phyloP scores from a whole-genome alignment of 2,888 invertebrate species.

The Dermolepida albohirtum region DNA sequence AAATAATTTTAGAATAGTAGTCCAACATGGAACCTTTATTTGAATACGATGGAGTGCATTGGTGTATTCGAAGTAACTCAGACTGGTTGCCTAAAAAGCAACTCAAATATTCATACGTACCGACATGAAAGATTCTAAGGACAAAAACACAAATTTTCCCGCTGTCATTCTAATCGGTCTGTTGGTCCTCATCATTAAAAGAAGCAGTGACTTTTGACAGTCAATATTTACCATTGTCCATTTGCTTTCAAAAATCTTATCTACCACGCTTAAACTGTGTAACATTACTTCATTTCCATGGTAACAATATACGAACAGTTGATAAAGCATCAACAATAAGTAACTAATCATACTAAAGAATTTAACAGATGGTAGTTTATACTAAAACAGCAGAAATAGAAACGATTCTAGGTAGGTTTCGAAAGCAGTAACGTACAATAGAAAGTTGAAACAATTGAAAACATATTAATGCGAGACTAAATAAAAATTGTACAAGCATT shows the following conservation, averaged over 20 bases:
- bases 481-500: constrained; percentile 46
- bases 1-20: no score
- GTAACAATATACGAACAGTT: constrained; percentile 47
- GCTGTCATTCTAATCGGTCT: constrained; percentile 46
- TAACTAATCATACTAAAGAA: constrained; percentile 43
- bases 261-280: constrained; percentile 38
- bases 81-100: no score
- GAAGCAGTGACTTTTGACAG: constrained; percentile 42
- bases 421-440: constrained; percentile 39
- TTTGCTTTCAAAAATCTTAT: constrained; percentile 38
- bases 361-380: constrained; percentile 32
- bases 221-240: constrained; percentile 33
- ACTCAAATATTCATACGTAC: constrained; percentile 41
- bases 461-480: constrained; percentile 44
- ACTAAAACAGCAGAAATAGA: constrained; percentile 40
- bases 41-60: no score
- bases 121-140: constrained; percentile 45
- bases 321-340: constrained; percentile 43
- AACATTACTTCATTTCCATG: constrained; percentile 47
- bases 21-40: no score
- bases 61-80: no score
- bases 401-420: neutral
- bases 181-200: constrained; percentile 45
- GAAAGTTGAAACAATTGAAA: constrained; percentile 47
- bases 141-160: constrained; percentile 47